phyloP scores from a whole-genome alignment of 2,113 vertebrate species.

The Anthoscopus minutus region DNA sequence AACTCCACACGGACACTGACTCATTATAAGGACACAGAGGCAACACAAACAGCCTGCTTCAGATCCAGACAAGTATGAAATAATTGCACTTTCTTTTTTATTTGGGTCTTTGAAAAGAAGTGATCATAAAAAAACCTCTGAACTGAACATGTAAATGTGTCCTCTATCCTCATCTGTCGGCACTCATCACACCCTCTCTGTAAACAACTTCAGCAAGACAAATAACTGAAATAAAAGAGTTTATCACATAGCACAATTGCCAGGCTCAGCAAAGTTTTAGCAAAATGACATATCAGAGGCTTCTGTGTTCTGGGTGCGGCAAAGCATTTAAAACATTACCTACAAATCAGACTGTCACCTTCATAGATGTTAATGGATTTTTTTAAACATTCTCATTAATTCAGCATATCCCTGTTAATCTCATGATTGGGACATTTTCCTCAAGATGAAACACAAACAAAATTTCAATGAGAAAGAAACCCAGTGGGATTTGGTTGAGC shows the following conservation, averaged over 20 bases:
- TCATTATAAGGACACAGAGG: background rate
- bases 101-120: background rate
- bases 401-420: conserved; percentile 9
- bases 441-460: conserved; percentile 7
- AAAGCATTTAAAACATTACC: background rate
- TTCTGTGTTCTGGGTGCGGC: background rate
- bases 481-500: background rate
- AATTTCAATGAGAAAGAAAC: background rate
- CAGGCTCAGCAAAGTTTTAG: background rate
- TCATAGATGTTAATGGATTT: background rate
- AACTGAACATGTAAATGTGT: background rate
- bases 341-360: background rate
- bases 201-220: background rate
- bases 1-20: background rate
- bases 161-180: background rate
- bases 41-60: background rate
- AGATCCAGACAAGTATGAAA: background rate
- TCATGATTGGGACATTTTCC: background rate
- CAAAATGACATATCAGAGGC: background rate
- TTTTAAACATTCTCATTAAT: background rate
- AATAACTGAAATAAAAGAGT: conserved; percentile 6
- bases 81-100: background rate
- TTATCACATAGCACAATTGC: background rate
- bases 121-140: background rate
- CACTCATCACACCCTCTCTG: conserved; percentile 42